A percentile compares a stretch with the other conserved stretches of the same genome.
Evolutionary conservation across 1,140 invertebrate genomes (phyloP).

Genomic region (Bombus pyrosoma): DNA sequence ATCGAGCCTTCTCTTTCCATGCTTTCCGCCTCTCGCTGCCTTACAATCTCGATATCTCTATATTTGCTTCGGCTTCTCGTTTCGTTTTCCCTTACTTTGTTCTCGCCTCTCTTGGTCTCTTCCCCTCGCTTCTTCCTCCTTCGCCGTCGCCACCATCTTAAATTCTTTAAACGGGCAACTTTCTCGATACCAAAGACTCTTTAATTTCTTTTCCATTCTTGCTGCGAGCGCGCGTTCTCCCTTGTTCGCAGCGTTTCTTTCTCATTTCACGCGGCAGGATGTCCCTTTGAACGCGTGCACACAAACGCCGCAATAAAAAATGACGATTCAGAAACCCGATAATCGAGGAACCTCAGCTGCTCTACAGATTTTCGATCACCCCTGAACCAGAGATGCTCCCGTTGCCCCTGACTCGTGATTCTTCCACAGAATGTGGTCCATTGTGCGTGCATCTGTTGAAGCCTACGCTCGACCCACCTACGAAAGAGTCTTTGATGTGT

Average conservation of each 20-base stretch:
- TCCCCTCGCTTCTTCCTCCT: background rate
- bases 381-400: background rate
- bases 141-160: constrained; percentile 9
- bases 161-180: constrained; percentile 7
- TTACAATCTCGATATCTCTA: constrained; percentile 48
- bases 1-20: constrained; percentile 37
- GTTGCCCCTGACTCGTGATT: constrained; percentile 11
- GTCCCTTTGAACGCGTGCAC: background rate
- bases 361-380: constrained; percentile 12
- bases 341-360: background rate
- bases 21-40: constrained; percentile 23
- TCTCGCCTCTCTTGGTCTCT: constrained; percentile 5
- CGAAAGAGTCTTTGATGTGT: background rate
- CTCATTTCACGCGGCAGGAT: background rate
- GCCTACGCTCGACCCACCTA: background rate
- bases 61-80: constrained; percentile 47
- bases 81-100: constrained; percentile 26
- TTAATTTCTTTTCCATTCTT: too few species aligned
- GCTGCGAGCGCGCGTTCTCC: too few species aligned
- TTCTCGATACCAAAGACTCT: background rate
- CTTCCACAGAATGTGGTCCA: constrained; percentile 2
- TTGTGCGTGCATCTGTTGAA: constrained; percentile 18
- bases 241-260: background rate
- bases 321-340: too few species aligned
- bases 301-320: background rate